Percentiles rank a stretch among this genome's conserved stretches.
Conservation (phyloP, 2,888 invertebrate species). For the Drosophila mulleri region DNA sequence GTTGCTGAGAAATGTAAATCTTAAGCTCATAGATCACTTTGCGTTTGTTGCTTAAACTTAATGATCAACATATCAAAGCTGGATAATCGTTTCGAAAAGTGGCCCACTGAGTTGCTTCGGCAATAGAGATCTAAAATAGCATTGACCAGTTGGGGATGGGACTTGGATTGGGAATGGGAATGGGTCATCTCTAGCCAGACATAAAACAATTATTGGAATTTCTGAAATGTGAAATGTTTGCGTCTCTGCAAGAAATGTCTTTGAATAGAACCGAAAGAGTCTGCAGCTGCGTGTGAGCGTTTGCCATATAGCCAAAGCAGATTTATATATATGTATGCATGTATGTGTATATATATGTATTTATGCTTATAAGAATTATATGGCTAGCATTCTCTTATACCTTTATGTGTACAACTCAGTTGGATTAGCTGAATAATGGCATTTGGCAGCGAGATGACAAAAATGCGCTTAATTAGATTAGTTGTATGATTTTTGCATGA, state of each 20-base stretch:
- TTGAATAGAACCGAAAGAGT: slow-evolving; percentile 46
- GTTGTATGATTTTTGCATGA: slow-evolving; percentile 66
- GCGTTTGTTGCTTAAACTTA: not conserved
- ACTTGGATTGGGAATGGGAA: not conserved
- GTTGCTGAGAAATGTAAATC: not conserved
- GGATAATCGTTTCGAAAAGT: slow-evolving; percentile 1
- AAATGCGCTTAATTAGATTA: slow-evolving; percentile 77
- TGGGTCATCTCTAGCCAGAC: slow-evolving; percentile 22
- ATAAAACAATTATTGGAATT: slow-evolving; percentile 62
- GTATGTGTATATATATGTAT: slow-evolving; percentile 5
- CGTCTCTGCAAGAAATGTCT: slow-evolving; percentile 36
- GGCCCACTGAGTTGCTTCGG: not conserved
- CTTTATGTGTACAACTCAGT: slow-evolving; percentile 21
- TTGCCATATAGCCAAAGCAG: not conserved
- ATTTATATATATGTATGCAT: slow-evolving; percentile 3
- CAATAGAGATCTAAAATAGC: not conserved
- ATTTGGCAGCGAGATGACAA: slow-evolving; percentile 71
- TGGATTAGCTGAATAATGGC: slow-evolving; percentile 66
- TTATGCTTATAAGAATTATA: slow-evolving; percentile 22
- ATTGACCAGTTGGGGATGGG: not conserved
- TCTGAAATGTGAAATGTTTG: slow-evolving; percentile 43
- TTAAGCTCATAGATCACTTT: not conserved
- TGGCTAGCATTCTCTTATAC: slow-evolving; percentile 25
- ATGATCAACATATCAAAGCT: not conserved
- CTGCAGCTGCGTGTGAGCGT: slow-evolving; percentile 26